Conservation (phyloP, 2,797 vertebrate species). For the Squalus acanthias region DNA sequence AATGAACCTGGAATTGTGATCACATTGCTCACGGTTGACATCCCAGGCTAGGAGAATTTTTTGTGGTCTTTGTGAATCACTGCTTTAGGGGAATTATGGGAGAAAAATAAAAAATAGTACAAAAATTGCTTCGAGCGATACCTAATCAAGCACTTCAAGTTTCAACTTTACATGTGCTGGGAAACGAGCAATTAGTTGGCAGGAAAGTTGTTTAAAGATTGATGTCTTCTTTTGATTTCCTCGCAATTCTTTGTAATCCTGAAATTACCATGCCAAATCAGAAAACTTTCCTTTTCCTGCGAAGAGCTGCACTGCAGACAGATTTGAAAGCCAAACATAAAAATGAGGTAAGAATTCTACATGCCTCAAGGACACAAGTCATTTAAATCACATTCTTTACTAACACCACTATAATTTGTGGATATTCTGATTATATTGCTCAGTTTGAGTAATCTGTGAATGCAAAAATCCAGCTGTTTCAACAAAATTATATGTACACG, state of each 20-base stretch:
- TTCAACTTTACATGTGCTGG: neutral
- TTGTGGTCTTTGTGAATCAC: neutral
- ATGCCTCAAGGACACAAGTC: neutral
- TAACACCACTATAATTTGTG: neutral
- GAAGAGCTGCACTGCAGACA: neutral
- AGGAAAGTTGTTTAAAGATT: neutral
- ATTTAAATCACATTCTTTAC: neutral
- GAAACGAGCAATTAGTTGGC: neutral
- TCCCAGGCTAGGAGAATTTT: neutral
- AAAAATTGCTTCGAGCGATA: neutral
- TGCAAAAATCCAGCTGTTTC: neutral
- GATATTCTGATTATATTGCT: neutral
- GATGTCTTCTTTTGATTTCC: neutral
- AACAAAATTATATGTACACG: neutral
- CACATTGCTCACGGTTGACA: neutral
- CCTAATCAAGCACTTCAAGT: neutral
- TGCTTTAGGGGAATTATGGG: neutral
- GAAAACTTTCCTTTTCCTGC: neutral
- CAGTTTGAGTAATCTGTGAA: neutral
- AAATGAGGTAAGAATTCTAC: neutral
- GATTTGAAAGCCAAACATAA: neutral
- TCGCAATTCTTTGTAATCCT: neutral
- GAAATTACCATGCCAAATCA: neutral
- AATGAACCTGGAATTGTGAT: neutral
- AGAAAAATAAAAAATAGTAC: neutral